These are phyloP conservation scores for Miniopterus natalensis DNA, from an alignment of 2,113 vertebrate genomes.

Conservation along the genomic window DNA sequence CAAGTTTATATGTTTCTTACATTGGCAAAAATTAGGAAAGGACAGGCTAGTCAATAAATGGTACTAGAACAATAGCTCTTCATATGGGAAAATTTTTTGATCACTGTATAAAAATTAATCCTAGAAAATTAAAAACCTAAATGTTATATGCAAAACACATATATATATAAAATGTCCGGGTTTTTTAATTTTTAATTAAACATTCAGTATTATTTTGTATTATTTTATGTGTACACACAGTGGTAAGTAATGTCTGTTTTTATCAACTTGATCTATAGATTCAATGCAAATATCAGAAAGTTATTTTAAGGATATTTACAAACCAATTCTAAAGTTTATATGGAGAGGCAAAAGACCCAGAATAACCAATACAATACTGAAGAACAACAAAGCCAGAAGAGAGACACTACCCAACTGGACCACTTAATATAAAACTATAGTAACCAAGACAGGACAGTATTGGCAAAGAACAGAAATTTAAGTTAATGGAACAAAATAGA, in stretches of 20 bases:
- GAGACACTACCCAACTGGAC: neutral
- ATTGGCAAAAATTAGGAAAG: neutral
- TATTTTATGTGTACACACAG: neutral
- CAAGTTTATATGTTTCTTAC: neutral
- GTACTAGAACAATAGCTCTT: neutral
- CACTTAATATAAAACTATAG: neutral
- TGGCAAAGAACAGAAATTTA: neutral
- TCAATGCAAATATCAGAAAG: neutral
- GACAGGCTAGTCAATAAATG: neutral
- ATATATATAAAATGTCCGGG: neutral
- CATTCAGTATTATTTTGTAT: neutral
- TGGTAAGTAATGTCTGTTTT: neutral
- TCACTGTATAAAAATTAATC: slow-evolving; percentile 24
- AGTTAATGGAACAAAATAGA: no score
- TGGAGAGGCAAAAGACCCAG: neutral
- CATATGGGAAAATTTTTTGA: neutral
- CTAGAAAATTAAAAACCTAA: slow-evolving; percentile 14
- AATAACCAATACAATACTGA: neutral
- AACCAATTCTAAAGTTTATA: neutral
- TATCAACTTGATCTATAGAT: no score
- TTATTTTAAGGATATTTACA: neutral
- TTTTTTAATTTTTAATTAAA: neutral
- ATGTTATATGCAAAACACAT: neutral
- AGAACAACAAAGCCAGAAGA: neutral
- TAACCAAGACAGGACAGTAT: neutral